Evolutionary conservation across 2,888 invertebrate genomes (phyloP), one percentile per base, ranked within the genome.

Genomic region (Byasa hedistus): DNA sequence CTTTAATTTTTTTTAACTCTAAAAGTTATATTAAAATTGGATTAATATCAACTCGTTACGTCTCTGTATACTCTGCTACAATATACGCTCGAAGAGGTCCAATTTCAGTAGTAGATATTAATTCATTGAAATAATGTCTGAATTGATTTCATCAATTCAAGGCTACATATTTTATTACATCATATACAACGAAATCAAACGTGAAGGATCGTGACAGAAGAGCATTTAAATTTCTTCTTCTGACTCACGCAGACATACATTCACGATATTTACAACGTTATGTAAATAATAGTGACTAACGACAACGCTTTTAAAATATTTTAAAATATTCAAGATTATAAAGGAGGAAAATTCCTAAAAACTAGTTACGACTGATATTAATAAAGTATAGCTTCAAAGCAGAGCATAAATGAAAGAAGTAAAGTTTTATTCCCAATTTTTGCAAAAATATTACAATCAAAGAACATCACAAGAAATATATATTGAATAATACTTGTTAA

Each of bases 201-300:
- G 57, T 57, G 44, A 62, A n/a, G 39, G 36, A 59, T 63, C 57
- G 63, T 61, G 64, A 68, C 60, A 64, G 57, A 57, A 15, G 57
- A 57, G 39, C 57, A 52, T 64, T 64, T 64, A 61, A 64, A 64
- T 64, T 68, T 64, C 67, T 64, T 60, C 61, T 61, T 52, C 57
- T 57, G 60, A 52, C 56, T 59, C 64, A 68, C 27, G 36, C 58
- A 44, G 56, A 64, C 27, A 54, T 55, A 44, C 32, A 61, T 61
- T 39, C 36, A 60, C 51, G 39, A 55, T 55, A 54, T 51, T 36
- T 21, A 22, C 48, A 4, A 52, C 27, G 21, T 66, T 66, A 66
- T 66, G 54, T 57, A 66, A 66, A 62, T 62, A 54, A 23, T 32
- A 58, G n/a, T 58, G 54, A 66, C 61, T 66, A 66, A 62, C 19